phyloP scores from a whole-genome alignment of 2,888 invertebrate species.

The Philereme transversata region DNA sequence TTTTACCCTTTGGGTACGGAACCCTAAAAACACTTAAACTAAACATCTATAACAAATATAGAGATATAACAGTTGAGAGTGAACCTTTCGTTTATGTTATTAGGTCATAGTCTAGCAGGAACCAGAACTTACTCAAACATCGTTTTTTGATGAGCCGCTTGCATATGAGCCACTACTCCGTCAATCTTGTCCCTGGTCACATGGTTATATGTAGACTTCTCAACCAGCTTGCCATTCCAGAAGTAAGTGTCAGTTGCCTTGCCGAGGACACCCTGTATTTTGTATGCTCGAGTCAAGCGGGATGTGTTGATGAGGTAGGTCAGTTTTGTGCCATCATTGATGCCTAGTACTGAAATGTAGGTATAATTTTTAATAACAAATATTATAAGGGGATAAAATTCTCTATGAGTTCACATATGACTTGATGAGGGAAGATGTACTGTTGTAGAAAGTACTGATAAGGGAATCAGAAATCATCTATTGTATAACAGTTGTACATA shows the following conservation, averaged over 20 bases:
- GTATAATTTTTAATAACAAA: background rate
- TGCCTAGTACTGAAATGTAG: slow-evolving; percentile 85
- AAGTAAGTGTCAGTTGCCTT: slow-evolving; percentile 89
- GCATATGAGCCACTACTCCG: slow-evolving; percentile 89
- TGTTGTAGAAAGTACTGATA: too few species aligned
- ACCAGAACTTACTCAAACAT: slow-evolving; percentile 90
- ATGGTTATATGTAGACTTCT: slow-evolving; percentile 88
- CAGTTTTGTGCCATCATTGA: slow-evolving; percentile 86
- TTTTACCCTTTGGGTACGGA: too few species aligned
- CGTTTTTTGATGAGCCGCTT: slow-evolving; percentile 93
- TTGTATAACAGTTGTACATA: too few species aligned
- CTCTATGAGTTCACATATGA: too few species aligned
- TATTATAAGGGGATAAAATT: too few species aligned
- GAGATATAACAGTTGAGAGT: too few species aligned
- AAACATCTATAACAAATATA: too few species aligned
- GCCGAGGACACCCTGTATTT: slow-evolving; percentile 90
- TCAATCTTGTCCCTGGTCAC: slow-evolving; percentile 89
- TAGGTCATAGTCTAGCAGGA: too few species aligned
- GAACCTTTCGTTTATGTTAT: too few species aligned
- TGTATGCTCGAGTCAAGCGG: slow-evolving; percentile 87
- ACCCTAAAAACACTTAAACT: too few species aligned
- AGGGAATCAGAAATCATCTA: too few species aligned
- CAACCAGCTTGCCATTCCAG: slow-evolving; percentile 88
- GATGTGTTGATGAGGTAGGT: slow-evolving; percentile 84
- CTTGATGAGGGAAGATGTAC: too few species aligned